A percentile compares a stretch with the other conserved stretches of the same genome.
phyloP scores from a whole-genome alignment of 2,888 invertebrate genomes.

The Ceramica pisi region DNA sequence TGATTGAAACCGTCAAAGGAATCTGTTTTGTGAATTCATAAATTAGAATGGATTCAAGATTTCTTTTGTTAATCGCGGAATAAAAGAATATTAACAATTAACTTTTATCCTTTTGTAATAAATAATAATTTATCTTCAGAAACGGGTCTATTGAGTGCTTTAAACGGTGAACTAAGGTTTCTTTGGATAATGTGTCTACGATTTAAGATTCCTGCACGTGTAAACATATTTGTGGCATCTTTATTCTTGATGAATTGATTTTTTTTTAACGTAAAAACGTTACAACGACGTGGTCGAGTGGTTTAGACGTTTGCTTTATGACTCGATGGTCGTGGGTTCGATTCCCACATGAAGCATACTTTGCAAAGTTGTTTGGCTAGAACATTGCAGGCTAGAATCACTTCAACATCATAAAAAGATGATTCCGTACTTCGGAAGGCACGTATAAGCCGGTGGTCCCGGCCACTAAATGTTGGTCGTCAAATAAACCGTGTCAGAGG shows the following conservation, averaged over 20 bases:
- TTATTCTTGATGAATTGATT: background rate
- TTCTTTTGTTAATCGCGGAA: slow-evolving; percentile 39
- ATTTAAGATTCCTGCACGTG: background rate
- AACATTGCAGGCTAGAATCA: too few relatives aligned
- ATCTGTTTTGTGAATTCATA: slow-evolving; percentile 48
- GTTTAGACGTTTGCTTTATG: too few relatives aligned
- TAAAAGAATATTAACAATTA: slow-evolving; percentile 54
- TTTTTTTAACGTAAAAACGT: background rate
- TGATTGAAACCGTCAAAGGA: slow-evolving; percentile 54
- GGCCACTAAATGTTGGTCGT: too few relatives aligned
- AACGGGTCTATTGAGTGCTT: slow-evolving; percentile 8
- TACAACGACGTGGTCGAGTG: too few relatives aligned
- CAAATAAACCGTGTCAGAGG: too few relatives aligned
- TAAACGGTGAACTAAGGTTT: background rate
- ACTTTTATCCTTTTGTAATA: slow-evolving; percentile 38
- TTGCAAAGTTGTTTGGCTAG: too few relatives aligned
- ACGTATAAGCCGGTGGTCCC: too few relatives aligned
- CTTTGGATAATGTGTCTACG: background rate
- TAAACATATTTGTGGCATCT: background rate
- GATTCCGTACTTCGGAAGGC: too few relatives aligned
- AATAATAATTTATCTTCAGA: slow-evolving; percentile 16
- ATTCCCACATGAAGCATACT: too few relatives aligned
- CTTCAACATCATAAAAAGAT: too few relatives aligned
- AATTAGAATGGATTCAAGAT: slow-evolving; percentile 47
- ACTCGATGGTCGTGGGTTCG: too few relatives aligned